Evolutionary conservation across 2,888 invertebrate species (phyloP), one percentile per base, ranked within the genome.

Genomic region (Metalampra italica): DNA sequence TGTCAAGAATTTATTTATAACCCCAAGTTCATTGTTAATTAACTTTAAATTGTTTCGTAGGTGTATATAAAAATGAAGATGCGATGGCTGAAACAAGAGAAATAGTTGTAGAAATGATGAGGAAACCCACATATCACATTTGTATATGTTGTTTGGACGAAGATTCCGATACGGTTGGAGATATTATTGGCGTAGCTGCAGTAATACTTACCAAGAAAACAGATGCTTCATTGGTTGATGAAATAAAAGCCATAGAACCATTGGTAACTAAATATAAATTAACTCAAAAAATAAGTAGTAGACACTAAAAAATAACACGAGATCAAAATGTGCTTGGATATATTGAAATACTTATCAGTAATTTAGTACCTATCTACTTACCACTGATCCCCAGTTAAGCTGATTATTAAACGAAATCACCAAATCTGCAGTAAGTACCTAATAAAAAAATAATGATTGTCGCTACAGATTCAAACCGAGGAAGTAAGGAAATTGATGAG

Each of bases 71-170:
- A 36, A 75, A 47, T 38, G 40, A 57, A n/a, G 59, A 63, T 36
- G 68, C 77, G 0, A 15, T 67, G 3, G 47, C 54, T n/a, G 75
- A 77, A 56, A 32, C 59, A 29, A 50, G 54, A 44, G 38, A 49
- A 29, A 40, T 54, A 2, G 1, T 60, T 7, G 30, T 40, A 3
- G 43, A 54, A 1, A 50, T 52, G 39, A 51, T 57, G 13, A 53
- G 50, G 7, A 39, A 53, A 1, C 47, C 55, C 3, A 45, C 51
- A 3, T 51, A 52, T 22, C 54, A 63, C 13, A 54, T 59, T 9
- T 52, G 60, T 0, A 52, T 75, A 12, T 79, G 80, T 54, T 74
- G 70, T 40, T 38, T 63, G 0, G 78, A 78, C 32, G 64, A 66
- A 8, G 36, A 36, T 7, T 62, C 53, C 1, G 63, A 57, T 2